These are phyloP conservation scores for Lanistes nyassanus DNA, from an alignment of 1,140 invertebrate species.

Conservation along the genomic window DNA sequence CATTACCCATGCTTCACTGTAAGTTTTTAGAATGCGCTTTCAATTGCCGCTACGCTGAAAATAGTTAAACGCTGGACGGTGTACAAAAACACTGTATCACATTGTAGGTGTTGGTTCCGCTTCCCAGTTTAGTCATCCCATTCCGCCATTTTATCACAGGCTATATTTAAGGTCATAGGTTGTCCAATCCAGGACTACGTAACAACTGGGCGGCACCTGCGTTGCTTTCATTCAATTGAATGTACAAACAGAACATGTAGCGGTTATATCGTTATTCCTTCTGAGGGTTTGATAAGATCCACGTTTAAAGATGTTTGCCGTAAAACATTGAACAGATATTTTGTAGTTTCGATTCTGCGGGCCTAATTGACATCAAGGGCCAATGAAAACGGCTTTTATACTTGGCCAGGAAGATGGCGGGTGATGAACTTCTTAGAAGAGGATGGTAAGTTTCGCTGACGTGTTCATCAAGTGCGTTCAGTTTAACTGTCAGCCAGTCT, in stretches of 20 bases:
- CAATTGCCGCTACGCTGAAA: no score
- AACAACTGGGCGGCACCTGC: constrained; percentile 20
- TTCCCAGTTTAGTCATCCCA: constrained; percentile 30
- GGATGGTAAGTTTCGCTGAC: constrained; percentile 42
- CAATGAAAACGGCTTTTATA: constrained; percentile 21
- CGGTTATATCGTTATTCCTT: no score
- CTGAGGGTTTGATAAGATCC: background rate
- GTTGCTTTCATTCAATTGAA: background rate
- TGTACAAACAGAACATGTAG: background rate
- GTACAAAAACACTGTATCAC: background rate
- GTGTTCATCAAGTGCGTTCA: background rate
- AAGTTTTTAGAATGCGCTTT: no score
- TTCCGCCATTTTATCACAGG: constrained; percentile 39
- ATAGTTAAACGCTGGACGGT: no score
- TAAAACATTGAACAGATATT: background rate
- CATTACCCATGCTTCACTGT: no score
- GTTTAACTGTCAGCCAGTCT: no score
- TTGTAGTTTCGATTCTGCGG: constrained; percentile 3
- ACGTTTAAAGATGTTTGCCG: background rate
- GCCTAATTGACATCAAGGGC: background rate
- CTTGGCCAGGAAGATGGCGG: constrained; percentile 43
- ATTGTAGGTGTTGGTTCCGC: background rate
- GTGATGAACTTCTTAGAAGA: constrained; percentile 35
- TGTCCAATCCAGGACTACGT: constrained; percentile 31
- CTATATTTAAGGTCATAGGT: constrained; percentile 31